A percentile compares a stretch with the other conserved stretches of the same genome.
Conservation (phyloP, 2,888 invertebrate genomes). For the Tipula unca region DNA sequence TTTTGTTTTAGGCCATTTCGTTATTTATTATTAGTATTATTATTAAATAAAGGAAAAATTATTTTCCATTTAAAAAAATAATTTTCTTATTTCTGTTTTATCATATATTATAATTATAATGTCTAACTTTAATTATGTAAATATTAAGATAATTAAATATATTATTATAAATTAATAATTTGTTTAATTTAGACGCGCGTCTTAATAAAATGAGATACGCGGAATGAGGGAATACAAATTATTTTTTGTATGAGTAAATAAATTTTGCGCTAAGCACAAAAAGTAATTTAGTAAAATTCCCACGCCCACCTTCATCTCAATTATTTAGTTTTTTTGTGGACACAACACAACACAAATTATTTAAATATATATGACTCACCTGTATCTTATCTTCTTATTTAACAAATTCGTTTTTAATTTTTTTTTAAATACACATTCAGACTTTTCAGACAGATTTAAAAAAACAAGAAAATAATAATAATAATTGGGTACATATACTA, state of each 20-base stretch:
- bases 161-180: neutral
- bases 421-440: conserved; percentile 1
- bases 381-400: neutral
- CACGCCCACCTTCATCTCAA: neutral
- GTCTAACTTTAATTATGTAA: neutral
- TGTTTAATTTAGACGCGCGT: neutral
- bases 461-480: neutral
- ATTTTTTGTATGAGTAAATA: neutral
- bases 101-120: neutral
- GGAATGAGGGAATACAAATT: neutral
- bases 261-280: neutral
- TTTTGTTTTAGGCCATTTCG: neutral
- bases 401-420: neutral
- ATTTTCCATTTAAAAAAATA: conserved; percentile 3
- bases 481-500: neutral
- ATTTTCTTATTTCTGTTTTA: neutral
- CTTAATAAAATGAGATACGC: neutral
- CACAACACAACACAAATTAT: neutral
- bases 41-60: neutral
- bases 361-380: neutral
- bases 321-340: neutral
- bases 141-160: neutral
- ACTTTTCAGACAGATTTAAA: neutral
- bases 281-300: neutral
- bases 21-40: neutral